Percentiles rank a stretch among this genome's conserved stretches.
Evolutionary conservation across 1,140 invertebrate species (phyloP).

Genomic region (Drosophila varians): DNA sequence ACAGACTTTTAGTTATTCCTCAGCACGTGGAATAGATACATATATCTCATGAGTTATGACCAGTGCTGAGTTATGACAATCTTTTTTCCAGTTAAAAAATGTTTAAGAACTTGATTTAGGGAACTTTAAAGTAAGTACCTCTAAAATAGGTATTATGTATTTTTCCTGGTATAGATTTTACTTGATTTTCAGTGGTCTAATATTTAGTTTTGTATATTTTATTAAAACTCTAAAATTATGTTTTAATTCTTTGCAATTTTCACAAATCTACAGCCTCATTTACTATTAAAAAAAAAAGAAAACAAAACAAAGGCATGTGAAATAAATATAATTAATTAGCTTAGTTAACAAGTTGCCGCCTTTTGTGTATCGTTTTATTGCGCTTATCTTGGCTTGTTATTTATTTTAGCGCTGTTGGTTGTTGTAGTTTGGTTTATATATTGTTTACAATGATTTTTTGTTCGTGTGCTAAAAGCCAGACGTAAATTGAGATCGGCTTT

Average conservation of each 20-base stretch:
- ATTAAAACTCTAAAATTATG: no score
- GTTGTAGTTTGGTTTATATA: constrained; percentile 18
- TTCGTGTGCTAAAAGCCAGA: constrained; percentile 19
- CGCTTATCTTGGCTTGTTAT: constrained; percentile 35
- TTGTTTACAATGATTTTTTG: constrained; percentile 26
- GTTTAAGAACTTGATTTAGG: no score
- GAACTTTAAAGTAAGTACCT: no score
- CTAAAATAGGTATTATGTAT: no score
- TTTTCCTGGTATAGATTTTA: no score
- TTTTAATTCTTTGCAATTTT: not conserved
- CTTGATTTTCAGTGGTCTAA: no score
- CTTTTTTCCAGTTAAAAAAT: not conserved
- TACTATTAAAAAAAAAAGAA: not conserved
- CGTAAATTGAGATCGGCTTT: constrained; percentile 43
- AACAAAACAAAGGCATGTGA: not conserved
- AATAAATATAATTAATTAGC: constrained; percentile 36
- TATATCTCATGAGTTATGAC: not conserved
- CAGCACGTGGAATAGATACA: not conserved
- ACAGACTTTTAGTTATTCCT: not conserved
- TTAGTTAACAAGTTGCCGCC: constrained; percentile 50
- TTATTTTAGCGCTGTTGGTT: constrained; percentile 16
- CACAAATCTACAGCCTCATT: not conserved
- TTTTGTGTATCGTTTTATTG: constrained; percentile 23
- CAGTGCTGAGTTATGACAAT: not conserved
- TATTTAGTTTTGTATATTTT: not conserved